phyloP scores from a whole-genome alignment of 2,113 vertebrate genomes.

The Nymphicus hollandicus region DNA sequence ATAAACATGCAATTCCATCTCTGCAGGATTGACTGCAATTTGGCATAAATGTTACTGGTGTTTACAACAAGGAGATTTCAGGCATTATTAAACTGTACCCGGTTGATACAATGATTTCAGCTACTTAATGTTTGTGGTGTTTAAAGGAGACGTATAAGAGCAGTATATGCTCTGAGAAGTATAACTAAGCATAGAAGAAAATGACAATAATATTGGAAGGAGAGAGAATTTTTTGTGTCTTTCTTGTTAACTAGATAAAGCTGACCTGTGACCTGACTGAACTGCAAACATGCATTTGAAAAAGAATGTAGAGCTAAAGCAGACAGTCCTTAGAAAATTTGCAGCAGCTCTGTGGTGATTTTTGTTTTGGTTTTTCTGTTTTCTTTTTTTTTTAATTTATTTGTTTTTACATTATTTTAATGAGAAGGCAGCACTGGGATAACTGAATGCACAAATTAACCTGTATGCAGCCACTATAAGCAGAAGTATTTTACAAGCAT shows the following conservation, averaged over 20 bases:
- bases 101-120: conserved; percentile 72
- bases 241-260: conserved; percentile 25
- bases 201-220: conserved; percentile 17
- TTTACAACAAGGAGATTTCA: conserved; percentile 84
- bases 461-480: conserved; percentile 57
- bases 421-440: conserved; percentile 51
- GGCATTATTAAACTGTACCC: conserved; percentile 78
- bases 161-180: conserved; percentile 61
- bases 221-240: conserved; percentile 8
- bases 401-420: conserved; percentile 19
- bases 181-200: conserved; percentile 66
- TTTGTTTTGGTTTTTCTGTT: conserved; percentile 19
- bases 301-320: conserved; percentile 44
- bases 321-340: conserved; percentile 35
- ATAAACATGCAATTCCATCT: conserved; percentile 95
- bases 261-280: conserved; percentile 49
- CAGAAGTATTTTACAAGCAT: conserved; percentile 69
- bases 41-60: conserved; percentile 86
- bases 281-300: conserved; percentile 50
- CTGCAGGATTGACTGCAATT: conserved; percentile 88
- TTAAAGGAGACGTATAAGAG: conserved; percentile 73
- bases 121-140: conserved; percentile 75
- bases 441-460: conserved; percentile 37
- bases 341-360: conserved; percentile 36
- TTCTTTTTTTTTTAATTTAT: neutral